Evolutionary conservation across 1,140 invertebrate genomes (phyloP).

Genomic region (Bombus impatiens): DNA sequence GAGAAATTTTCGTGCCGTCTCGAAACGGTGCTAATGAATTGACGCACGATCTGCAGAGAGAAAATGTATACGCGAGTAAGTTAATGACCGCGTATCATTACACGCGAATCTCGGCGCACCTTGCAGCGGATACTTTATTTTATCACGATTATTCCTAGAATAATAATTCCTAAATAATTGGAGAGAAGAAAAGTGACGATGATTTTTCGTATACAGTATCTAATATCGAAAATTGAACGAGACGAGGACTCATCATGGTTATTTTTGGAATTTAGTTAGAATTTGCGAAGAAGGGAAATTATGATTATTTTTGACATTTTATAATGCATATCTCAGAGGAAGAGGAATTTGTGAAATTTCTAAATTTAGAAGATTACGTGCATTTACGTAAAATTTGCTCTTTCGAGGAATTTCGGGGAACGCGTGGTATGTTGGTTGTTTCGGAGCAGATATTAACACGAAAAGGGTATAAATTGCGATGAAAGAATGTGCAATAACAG

Average conservation of each 20-base stretch:
- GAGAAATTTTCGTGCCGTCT: conserved; percentile 35
- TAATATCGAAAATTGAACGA: too few relatives aligned
- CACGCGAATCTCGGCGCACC: background rate
- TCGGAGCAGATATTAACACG: background rate
- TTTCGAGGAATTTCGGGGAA: background rate
- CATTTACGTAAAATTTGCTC: background rate
- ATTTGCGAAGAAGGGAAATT: background rate
- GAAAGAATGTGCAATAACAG: background rate
- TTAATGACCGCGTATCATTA: background rate
- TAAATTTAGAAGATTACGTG: background rate
- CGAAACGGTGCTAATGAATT: conserved; percentile 27
- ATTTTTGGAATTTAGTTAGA: background rate
- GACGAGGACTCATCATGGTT: fast-evolving
- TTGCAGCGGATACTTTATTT: background rate
- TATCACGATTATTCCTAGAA: background rate
- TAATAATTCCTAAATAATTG: too few relatives aligned
- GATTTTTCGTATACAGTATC: too few relatives aligned
- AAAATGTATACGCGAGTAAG: too few relatives aligned
- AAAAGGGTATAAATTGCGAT: background rate
- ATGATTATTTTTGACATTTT: background rate
- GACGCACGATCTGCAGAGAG: too few relatives aligned
- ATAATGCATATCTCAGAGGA: background rate
- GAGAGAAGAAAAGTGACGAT: too few relatives aligned
- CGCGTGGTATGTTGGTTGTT: background rate
- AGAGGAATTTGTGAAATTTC: background rate